A percentile compares a stretch with the other conserved stretches of the same genome.
Conservation (phyloP, 2,888 invertebrate species). For the Drosophila dives region DNA sequence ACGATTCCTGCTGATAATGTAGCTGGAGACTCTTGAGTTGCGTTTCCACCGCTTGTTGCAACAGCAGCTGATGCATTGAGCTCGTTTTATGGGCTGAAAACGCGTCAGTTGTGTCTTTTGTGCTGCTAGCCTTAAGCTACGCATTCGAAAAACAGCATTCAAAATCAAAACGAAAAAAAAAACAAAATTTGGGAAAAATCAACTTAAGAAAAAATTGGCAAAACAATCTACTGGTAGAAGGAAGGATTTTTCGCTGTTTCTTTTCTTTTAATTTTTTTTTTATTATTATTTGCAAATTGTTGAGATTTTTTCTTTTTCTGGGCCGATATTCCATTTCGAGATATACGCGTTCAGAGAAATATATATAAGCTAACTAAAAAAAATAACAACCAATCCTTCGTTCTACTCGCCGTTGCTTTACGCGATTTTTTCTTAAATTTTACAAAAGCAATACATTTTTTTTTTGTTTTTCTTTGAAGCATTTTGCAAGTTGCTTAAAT, state of each 20-base stretch:
- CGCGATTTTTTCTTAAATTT: conserved; percentile 61
- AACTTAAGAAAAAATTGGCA: conserved; percentile 79
- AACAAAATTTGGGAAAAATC: conserved; percentile 65
- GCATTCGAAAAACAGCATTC: conserved; percentile 33
- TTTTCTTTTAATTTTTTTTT: conserved; percentile 18
- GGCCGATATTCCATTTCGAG: conserved; percentile 82
- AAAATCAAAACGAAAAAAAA: conserved; percentile 62
- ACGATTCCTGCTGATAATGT: conserved; percentile 74
- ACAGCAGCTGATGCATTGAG: conserved; percentile 74
- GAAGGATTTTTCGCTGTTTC: conserved; percentile 78
- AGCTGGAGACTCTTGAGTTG: conserved; percentile 79
- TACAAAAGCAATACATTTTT: conserved; percentile 42
- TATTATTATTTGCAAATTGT: conserved; percentile 68
- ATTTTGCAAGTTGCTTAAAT: conserved; percentile 75
- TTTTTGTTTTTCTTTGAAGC: conserved; percentile 48
- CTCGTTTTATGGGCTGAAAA: conserved; percentile 37
- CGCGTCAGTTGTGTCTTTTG: conserved; percentile 55
- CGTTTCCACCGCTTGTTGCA: conserved; percentile 79
- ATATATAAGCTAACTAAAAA: conserved; percentile 56
- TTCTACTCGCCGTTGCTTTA: conserved; percentile 68
- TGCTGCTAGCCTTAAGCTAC: conserved; percentile 43
- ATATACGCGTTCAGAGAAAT: conserved; percentile 54
- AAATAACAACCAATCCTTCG: conserved; percentile 82
- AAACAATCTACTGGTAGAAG: conserved; percentile 75
- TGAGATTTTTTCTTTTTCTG: conserved; percentile 85